Conservation (phyloP, 2,888 invertebrate genomes). For the Aphelenchoides bicaudatus region DNA sequence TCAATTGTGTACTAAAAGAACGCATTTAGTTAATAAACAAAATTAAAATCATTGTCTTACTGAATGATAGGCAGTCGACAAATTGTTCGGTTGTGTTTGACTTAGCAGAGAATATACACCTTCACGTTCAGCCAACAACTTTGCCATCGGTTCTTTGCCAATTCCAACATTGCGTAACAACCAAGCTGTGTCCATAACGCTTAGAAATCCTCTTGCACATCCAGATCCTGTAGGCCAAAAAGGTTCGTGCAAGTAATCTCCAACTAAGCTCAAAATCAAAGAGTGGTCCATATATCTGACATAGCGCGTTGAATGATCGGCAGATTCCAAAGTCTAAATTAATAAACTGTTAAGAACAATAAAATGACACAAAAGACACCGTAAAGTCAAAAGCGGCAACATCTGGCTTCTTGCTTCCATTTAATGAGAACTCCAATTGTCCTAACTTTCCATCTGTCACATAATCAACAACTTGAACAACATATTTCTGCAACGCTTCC, state of each 20-base stretch:
- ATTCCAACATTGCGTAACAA: conserved; percentile 80
- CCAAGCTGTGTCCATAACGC: conserved; percentile 93
- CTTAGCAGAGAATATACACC: conserved; percentile 81
- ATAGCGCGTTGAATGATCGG: conserved; percentile 76
- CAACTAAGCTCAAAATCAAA: conserved; percentile 83
- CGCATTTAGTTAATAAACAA: neutral
- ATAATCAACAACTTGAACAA: conserved; percentile 90
- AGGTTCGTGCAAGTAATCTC: conserved; percentile 85
- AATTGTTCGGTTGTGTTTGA: conserved; percentile 90
- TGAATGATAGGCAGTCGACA: conserved; percentile 61
- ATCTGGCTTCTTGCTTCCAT: conserved; percentile 94
- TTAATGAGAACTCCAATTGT: conserved; percentile 81
- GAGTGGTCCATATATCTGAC: conserved; percentile 74
- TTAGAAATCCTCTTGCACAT: conserved; percentile 91
- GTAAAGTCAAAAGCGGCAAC: conserved; percentile 99
- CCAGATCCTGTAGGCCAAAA: conserved; percentile 99
- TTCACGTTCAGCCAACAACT: conserved; percentile 86
- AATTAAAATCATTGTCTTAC: conserved; percentile 15
- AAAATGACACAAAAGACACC: too few species aligned
- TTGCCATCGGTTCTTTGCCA: conserved; percentile 64
- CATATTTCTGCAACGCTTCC: conserved; percentile 37
- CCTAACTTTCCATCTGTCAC: conserved; percentile 68
- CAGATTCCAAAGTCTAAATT: too few species aligned
- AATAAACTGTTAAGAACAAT: too few species aligned
- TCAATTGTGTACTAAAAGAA: conserved; percentile 61